Evolutionary conservation across 2,888 invertebrate genomes (phyloP), one percentile per base, ranked within the genome.

Genomic region (Microchrysa polita): DNA sequence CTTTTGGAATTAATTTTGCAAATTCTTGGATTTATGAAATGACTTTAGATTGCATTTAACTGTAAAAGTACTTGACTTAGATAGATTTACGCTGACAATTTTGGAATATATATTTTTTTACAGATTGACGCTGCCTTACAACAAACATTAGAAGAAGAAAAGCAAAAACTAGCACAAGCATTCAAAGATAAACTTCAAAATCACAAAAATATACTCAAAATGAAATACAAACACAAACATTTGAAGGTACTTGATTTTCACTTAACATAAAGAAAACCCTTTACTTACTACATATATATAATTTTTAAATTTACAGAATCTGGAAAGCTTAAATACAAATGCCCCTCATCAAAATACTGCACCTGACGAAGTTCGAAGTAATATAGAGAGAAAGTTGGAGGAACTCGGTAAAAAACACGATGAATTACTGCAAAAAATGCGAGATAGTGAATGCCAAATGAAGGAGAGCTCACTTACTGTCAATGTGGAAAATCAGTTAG

Each of bases 81-180:
- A n/a, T n/a, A n/a, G n/a, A n/a, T n/a, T n/a, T n/a, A n/a, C n/a
- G n/a, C n/a, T n/a, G n/a, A n/a, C n/a, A n/a, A n/a, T n/a, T n/a
- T n/a, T n/a, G n/a, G n/a, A n/a, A n/a, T n/a, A n/a, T n/a, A n/a
- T n/a, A n/a, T n/a, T n/a, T n/a, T n/a, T n/a, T n/a, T n/a, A n/a
- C 34, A 81, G 81, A 77, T 82, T 18, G 84, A 84, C 74, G 74
- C 77, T 5, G 80, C 83, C 2, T 65, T 84, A 2, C 77, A 77
- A 10, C 83, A 84, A 75, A 80, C 81, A 5, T 69, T 84, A 23
- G 77, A 79, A 20, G 78, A 80, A 74, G 83, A 84, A 73, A 81
- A 80, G 63, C 76, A 80, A 20, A 80, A 81, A 1, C 76, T 83
- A 71, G 73, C 79, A 12, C 79, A 78, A 18, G 80, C 81, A 23